Conservation (phyloP, 2,797 vertebrate species). For the Hippopotamyrus pictus region DNA sequence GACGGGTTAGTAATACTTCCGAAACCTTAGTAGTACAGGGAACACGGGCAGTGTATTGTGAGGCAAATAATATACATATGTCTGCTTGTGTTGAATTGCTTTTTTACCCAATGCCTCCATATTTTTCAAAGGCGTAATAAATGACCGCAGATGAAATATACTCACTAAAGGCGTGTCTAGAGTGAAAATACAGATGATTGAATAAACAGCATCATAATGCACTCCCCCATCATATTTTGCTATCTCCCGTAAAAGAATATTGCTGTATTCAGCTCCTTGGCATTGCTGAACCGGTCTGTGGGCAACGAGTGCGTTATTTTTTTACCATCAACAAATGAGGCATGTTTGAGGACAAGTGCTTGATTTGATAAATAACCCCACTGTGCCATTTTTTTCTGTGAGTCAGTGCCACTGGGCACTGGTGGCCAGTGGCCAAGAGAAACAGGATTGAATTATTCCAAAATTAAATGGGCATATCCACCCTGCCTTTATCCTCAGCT, state of each 20-base stretch:
- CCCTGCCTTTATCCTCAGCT: slow-evolving; percentile 26
- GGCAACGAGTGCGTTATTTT: slow-evolving; percentile 2
- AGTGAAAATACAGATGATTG: background rate
- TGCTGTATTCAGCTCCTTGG: slow-evolving; percentile 1
- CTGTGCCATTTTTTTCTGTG: background rate
- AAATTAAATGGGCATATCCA: slow-evolving; percentile 32
- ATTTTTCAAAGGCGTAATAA: background rate
- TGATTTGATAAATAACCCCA: slow-evolving; percentile 13
- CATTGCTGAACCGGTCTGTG: background rate
- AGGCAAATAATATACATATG: background rate
- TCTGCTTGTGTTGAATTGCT: background rate
- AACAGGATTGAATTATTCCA: slow-evolving; percentile 32
- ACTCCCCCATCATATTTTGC: background rate
- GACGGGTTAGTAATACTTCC: background rate
- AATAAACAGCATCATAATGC: background rate
- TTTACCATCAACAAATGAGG: slow-evolving; percentile 19
- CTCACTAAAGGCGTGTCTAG: background rate
- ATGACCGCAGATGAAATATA: background rate
- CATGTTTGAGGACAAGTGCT: slow-evolving; percentile 15
- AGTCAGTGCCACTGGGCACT: background rate
- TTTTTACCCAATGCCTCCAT: background rate
- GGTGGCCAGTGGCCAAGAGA: slow-evolving; percentile 26
- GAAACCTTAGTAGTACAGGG: background rate
- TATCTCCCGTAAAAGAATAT: slow-evolving; percentile 5
- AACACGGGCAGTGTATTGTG: background rate